Percentiles rank a stretch among this genome's conserved stretches.
phyloP scores from a whole-genome alignment of 2,888 invertebrate species.

The Sipha maydis region DNA sequence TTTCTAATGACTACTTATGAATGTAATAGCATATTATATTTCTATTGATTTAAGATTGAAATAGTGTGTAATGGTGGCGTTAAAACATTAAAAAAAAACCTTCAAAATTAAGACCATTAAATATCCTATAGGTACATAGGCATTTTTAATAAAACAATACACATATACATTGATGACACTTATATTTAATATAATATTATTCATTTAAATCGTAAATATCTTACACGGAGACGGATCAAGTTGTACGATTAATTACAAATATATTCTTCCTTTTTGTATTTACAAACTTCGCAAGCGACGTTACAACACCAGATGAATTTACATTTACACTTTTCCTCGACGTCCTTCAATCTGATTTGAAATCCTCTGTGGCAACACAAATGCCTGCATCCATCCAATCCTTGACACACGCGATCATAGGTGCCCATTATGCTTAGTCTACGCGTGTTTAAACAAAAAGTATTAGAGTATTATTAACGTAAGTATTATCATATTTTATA shows the following conservation, averaged over 20 bases:
- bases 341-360: constrained; percentile 83
- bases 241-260: constrained; percentile 78
- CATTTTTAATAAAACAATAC: constrained; percentile 16
- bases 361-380: constrained; percentile 91
- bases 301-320: constrained; percentile 92
- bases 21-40: constrained; percentile 37
- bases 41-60: not conserved
- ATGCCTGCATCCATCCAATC: constrained; percentile 85
- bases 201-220: not conserved
- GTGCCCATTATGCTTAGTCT: constrained; percentile 86
- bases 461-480: no score
- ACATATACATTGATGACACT: constrained; percentile 6
- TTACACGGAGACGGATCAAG: not conserved
- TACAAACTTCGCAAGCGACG: constrained; percentile 86
- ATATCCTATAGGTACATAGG: not conserved
- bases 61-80: not conserved
- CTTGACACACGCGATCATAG: constrained; percentile 84
- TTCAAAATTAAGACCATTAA: not conserved
- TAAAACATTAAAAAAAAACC: not conserved
- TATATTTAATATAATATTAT: not conserved
- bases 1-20: constrained; percentile 41
- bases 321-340: constrained; percentile 88
- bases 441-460: constrained; percentile 65
- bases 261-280: constrained; percentile 82
- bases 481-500: no score